Conservation (phyloP, 2,797 vertebrate species). For the Rousettus madagascariensis region DNA sequence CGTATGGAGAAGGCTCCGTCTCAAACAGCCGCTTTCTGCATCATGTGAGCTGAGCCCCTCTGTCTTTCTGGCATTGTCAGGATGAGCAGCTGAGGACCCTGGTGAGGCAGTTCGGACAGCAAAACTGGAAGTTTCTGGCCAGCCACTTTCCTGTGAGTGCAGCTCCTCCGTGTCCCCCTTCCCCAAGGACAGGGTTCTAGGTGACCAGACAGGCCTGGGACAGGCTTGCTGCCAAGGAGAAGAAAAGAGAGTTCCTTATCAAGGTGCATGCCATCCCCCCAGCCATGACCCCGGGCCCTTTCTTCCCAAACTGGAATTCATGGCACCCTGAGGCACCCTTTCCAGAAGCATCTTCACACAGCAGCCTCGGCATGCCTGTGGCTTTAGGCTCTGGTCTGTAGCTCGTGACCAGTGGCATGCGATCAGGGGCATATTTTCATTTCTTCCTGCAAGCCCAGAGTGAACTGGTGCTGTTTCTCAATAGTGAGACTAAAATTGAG, state of each 20-base stretch:
- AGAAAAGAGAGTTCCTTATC: neutral
- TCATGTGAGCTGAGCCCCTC: neutral
- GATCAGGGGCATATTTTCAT: neutral
- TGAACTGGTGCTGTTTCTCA: neutral
- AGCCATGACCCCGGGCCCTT: neutral
- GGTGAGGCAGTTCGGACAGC: constrained; percentile 91
- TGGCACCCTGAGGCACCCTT: neutral
- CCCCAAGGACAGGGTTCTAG: neutral
- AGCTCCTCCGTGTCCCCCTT: neutral
- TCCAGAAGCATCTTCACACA: accelerated
- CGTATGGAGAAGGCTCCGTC: neutral
- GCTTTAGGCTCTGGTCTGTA: neutral
- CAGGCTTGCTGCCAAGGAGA: neutral
- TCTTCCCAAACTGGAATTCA: neutral
- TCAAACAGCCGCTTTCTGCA: neutral
- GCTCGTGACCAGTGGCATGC: neutral
- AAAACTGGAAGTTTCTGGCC: constrained; percentile 95
- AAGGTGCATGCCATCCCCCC: neutral
- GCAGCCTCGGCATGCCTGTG: neutral
- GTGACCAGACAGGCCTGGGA: neutral
- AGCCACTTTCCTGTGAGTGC: constrained; percentile 92
- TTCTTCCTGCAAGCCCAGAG: neutral
- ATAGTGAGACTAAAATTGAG: neutral
- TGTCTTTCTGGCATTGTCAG: constrained; percentile 83
- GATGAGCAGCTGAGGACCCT: constrained; percentile 93